Evolutionary conservation across 2,113 vertebrate genomes (phyloP).

Genomic region (Nannobrachium achirus): DNA sequence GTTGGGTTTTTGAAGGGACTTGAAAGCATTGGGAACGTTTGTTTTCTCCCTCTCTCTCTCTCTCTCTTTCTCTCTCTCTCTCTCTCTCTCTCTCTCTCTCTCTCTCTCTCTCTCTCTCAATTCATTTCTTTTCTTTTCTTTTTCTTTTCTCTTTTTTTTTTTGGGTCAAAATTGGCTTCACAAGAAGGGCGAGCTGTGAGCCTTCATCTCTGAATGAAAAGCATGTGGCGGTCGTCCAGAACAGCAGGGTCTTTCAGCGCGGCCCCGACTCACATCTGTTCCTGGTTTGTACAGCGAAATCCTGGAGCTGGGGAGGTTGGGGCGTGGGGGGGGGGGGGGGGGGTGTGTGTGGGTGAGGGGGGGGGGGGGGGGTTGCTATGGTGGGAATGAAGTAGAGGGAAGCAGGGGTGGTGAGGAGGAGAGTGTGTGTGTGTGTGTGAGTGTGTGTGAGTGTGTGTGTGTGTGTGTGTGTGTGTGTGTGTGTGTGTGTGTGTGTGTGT

Average conservation of each 20-base stretch:
- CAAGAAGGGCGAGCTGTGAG: conserved; percentile 80
- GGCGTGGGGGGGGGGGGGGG: conserved; percentile 59
- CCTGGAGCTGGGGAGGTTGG: conserved; percentile 69
- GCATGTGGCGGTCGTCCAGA: conserved; percentile 85
- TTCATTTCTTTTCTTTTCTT: background rate
- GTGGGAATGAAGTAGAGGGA: conserved; percentile 22
- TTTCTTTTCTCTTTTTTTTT: conserved; percentile 45
- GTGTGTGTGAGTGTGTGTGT: no score
- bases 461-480: conserved; percentile 1
- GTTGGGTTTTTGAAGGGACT: conserved; percentile 71
- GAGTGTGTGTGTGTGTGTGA: background rate
- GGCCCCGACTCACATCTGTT: conserved; percentile 83
- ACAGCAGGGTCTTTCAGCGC: conserved; percentile 86
- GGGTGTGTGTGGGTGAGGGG: conserved; percentile 25
- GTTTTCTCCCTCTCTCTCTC: conserved; percentile 59
- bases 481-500: no score
- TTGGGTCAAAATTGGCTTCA: conserved; percentile 73
- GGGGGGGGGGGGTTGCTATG: conserved; percentile 30
- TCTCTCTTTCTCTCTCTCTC: conserved; percentile 44
- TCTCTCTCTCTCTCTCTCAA: conserved; percentile 63
- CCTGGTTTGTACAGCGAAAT: conserved; percentile 83
- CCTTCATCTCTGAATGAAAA: conserved; percentile 87
- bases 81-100: conserved; percentile 50
- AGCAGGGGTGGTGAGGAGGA: conserved; percentile 36
- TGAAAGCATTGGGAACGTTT: conserved; percentile 75